Conservation (phyloP, 1,140 invertebrate species). For the Andricus grossulariae region DNA sequence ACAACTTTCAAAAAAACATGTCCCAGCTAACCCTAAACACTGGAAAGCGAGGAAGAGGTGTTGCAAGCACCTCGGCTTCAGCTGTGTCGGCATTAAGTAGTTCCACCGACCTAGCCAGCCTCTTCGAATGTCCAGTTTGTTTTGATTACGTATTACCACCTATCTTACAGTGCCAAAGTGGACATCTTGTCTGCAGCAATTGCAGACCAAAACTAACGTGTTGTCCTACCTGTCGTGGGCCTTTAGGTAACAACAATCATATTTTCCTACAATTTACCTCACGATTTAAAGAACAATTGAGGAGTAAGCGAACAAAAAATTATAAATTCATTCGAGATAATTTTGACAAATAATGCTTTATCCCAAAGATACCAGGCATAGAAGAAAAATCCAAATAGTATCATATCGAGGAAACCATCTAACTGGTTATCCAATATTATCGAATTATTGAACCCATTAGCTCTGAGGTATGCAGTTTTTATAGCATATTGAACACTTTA, state of each 20-base stretch:
- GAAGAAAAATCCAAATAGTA: too few species aligned
- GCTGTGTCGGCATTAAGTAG: conserved; percentile 71
- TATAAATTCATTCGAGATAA: too few species aligned
- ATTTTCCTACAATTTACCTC: conserved; percentile 4
- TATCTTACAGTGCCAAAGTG: conserved; percentile 92
- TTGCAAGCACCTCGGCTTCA: conserved; percentile 70
- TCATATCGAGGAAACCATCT: too few species aligned
- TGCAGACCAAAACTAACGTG: conserved; percentile 97
- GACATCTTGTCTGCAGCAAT: conserved; percentile 93
- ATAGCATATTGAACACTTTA: too few species aligned
- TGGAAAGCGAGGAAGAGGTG: conserved; percentile 71
- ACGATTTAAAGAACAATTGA: too few species aligned
- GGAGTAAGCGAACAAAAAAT: too few species aligned
- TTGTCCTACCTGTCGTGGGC: conserved; percentile 98
- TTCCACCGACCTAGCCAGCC: conserved; percentile 91
- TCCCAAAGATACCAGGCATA: too few species aligned
- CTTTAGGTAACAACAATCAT: conserved; percentile 79
- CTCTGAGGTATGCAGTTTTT: too few species aligned
- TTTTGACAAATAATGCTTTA: too few species aligned
- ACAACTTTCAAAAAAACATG: conserved; percentile 58
- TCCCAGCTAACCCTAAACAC: conserved; percentile 72
- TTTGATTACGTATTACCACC: conserved; percentile 99
- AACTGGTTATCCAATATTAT: too few species aligned
- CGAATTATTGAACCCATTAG: too few species aligned
- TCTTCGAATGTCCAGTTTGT: conserved; percentile 99